Evolutionary conservation across 2,888 invertebrate species (phyloP), one percentile per base, ranked within the genome.

Genomic region (Odontomyia ornata): DNA sequence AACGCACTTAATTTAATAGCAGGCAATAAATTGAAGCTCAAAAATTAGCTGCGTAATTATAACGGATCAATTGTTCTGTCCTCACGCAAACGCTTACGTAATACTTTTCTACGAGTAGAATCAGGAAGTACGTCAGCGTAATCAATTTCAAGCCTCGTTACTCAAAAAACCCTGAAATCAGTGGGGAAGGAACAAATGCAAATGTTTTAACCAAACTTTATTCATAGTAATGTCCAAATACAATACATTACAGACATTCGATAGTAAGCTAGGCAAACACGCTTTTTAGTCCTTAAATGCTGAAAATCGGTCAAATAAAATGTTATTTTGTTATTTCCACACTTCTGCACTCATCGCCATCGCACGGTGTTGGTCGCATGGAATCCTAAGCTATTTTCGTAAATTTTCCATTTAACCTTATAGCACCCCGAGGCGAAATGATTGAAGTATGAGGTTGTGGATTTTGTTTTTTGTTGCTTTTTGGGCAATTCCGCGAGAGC

Each of bases 61-160:
- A 64, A 64, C 21, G 9, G n/a, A 64, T 64, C 64, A 64, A 64
- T 64, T 64, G n/a, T 25, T 28, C n/a, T 5, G 25, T 64, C 64
- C 25, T 21, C 64, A 64, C 64, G 64, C 64, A 28, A 64, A 21
- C 3, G 21, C 3, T 52, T 52, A 15, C 52, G 52, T 60, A 23
- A 23, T 60, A 60, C 21, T 4, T 23, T n/a, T n/a, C n/a, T n/a
- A n/a, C n/a, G n/a, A n/a, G n/a, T n/a, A n/a, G 57, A 5, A 18
- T 18, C 18, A 60, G 57, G 11, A 21, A 60, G 25, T 25, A 60
- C 23, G 57, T 25, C 23, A 60, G 13, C 3, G 25, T 60, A 23
- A 60, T 60, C 57, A 18, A 60, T 60, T 60, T 25, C 57, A 25
- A n/a, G 11, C 57, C 4, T 18, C 52, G 18, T 52, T 52, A 13